phyloP scores from a whole-genome alignment of 2,888 invertebrate species.

The Eupeodes luniger region DNA sequence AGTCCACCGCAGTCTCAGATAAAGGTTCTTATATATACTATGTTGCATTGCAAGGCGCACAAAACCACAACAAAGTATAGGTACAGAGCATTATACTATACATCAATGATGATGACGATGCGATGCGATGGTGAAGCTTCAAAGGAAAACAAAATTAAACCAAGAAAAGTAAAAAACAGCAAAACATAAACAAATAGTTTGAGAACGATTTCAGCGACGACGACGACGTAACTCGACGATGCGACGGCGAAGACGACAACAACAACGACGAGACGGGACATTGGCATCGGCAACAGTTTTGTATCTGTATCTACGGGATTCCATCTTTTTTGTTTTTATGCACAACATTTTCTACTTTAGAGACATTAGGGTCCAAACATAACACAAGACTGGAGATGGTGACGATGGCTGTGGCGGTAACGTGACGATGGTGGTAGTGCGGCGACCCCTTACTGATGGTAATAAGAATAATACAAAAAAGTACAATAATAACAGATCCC shows the following conservation, averaged over 20 bases:
- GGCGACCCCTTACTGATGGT: slow-evolving; percentile 21
- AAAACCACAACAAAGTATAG: slow-evolving; percentile 21
- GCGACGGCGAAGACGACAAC: too few relatives aligned
- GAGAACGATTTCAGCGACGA: slow-evolving; percentile 49
- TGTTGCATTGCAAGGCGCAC: slow-evolving; percentile 15
- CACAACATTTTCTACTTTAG: slow-evolving; percentile 55
- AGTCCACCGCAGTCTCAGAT: slow-evolving; percentile 45
- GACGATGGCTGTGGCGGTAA: neutral
- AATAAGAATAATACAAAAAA: slow-evolving; percentile 51
- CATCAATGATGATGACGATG: slow-evolving; percentile 50
- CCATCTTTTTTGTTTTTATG: slow-evolving; percentile 54
- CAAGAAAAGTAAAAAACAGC: slow-evolving; percentile 11
- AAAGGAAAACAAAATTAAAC: slow-evolving; percentile 24
- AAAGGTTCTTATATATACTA: slow-evolving; percentile 47
- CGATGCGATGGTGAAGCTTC: slow-evolving; percentile 15
- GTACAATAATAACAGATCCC: slow-evolving; percentile 53
- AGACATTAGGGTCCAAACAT: slow-evolving; percentile 43
- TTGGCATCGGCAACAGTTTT: slow-evolving; percentile 56
- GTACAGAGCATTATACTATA: neutral
- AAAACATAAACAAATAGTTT: slow-evolving; percentile 41
- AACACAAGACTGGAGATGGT: slow-evolving; percentile 7
- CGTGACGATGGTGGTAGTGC: neutral
- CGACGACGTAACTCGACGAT: neutral
- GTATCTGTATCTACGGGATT: slow-evolving; percentile 69
- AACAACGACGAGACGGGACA: slow-evolving; percentile 47